These are phyloP conservation scores for Zeuzera pyrina DNA, from an alignment of 2,888 invertebrate genomes.

Conservation along the genomic window DNA sequence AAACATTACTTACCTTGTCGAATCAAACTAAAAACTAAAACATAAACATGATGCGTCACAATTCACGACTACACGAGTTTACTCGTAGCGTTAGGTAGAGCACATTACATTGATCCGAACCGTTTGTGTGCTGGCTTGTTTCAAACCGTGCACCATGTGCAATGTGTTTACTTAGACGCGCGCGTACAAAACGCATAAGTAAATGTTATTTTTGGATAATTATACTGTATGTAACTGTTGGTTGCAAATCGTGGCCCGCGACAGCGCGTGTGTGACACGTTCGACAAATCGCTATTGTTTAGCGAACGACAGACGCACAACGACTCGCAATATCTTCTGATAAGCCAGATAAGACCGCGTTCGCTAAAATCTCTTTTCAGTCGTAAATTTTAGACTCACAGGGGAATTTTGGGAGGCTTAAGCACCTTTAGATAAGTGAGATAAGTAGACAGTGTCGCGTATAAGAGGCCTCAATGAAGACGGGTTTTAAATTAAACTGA, in stretches of 20 bases:
- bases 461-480: constrained; percentile 40
- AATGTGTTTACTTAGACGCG: no score
- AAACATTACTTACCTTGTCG: no score
- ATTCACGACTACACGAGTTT: no score
- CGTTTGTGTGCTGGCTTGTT: no score
- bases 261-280: background rate
- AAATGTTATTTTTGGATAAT: no score
- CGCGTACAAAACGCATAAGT: no score
- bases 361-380: constrained; percentile 58
- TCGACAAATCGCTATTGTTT: constrained; percentile 27
- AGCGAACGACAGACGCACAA: constrained; percentile 36
- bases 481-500: constrained; percentile 29
- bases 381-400: constrained; percentile 65
- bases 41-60: no score
- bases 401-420: constrained; percentile 67
- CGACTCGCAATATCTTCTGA: constrained; percentile 55
- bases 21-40: no score
- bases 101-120: no score
- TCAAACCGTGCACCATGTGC: no score
- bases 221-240: no score
- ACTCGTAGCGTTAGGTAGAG: no score
- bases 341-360: constrained; percentile 58
- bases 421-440: constrained; percentile 67
- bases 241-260: background rate
- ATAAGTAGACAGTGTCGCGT: constrained; percentile 46